These are phyloP conservation scores for Zele albiditarsus DNA, from an alignment of 2,888 invertebrate genomes.

Conservation along the genomic window DNA sequence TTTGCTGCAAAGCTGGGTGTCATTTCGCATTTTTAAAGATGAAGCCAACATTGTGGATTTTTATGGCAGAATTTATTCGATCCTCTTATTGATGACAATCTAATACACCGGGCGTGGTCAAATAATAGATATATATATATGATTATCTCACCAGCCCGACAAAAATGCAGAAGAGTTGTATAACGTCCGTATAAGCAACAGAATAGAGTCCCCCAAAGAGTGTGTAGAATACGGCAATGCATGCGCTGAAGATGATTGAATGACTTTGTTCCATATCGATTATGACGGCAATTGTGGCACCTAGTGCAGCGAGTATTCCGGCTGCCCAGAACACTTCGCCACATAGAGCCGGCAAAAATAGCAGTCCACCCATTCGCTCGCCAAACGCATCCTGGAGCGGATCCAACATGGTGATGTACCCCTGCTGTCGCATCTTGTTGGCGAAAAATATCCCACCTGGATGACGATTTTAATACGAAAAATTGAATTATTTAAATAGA, in stretches of 20 bases:
- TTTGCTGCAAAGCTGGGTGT: too few relatives aligned
- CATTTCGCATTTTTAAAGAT: too few relatives aligned
- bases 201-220: constrained; percentile 98
- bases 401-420: constrained; percentile 99
- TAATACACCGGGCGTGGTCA: neutral
- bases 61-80: neutral
- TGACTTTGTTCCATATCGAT: constrained; percentile 95
- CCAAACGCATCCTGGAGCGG: constrained; percentile 98
- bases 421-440: constrained; percentile 97
- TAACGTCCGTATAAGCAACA: constrained; percentile 98
- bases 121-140: neutral
- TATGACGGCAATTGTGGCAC: constrained; percentile 97
- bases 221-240: constrained; percentile 97
- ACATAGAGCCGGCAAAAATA: constrained; percentile 96
- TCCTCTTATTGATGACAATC: neutral
- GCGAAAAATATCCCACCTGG: constrained; percentile 98
- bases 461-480: neutral
- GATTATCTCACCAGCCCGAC: constrained; percentile 83
- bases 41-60: too few relatives aligned
- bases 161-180: constrained; percentile 98
- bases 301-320: constrained; percentile 95
- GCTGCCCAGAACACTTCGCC: constrained; percentile 99
- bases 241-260: constrained; percentile 95
- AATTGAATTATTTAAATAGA: neutral
- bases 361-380: constrained; percentile 96